Evolutionary conservation across 2,113 vertebrate genomes (phyloP).

Genomic region (Stictonetta naevosa): DNA sequence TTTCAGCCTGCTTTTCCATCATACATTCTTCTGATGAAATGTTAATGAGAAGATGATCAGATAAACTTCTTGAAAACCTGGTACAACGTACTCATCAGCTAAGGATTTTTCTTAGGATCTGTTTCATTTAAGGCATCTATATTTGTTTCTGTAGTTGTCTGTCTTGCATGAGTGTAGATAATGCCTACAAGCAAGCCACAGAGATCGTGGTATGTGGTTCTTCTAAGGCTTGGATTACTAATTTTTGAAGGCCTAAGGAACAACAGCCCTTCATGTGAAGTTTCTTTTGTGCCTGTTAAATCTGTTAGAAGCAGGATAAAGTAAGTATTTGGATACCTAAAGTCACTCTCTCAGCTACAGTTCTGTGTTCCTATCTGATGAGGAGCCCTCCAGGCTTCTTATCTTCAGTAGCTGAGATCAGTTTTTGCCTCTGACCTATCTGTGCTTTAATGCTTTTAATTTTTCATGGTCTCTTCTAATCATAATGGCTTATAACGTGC

Average conservation of each 20-base stretch:
- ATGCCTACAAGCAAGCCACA: constrained; percentile 7
- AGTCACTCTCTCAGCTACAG: background rate
- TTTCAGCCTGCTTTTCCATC: background rate
- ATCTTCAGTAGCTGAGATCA: background rate
- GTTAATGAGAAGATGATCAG: constrained; percentile 2
- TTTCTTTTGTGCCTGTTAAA: background rate
- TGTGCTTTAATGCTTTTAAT: constrained; percentile 28
- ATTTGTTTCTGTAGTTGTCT: constrained; percentile 12
- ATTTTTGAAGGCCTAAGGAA: constrained; percentile 36
- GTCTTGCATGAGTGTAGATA: background rate
- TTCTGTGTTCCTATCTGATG: background rate
- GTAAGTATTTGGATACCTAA: background rate
- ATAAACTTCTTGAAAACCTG: constrained; percentile 13
- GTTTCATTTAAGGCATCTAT: background rate
- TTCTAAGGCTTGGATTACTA: constrained; percentile 10
- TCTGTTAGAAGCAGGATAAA: background rate
- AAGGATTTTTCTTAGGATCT: constrained; percentile 14
- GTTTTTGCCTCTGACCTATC: background rate
- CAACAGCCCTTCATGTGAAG: background rate
- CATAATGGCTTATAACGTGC: constrained; percentile 30
- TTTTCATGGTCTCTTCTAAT: constrained; percentile 22
- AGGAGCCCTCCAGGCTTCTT: background rate
- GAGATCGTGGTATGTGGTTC: background rate
- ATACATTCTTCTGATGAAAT: background rate
- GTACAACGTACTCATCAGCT: background rate